These are phyloP conservation scores for Etheostoma spectabile DNA, from an alignment of 2,113 vertebrate species.

Conservation along the genomic window DNA sequence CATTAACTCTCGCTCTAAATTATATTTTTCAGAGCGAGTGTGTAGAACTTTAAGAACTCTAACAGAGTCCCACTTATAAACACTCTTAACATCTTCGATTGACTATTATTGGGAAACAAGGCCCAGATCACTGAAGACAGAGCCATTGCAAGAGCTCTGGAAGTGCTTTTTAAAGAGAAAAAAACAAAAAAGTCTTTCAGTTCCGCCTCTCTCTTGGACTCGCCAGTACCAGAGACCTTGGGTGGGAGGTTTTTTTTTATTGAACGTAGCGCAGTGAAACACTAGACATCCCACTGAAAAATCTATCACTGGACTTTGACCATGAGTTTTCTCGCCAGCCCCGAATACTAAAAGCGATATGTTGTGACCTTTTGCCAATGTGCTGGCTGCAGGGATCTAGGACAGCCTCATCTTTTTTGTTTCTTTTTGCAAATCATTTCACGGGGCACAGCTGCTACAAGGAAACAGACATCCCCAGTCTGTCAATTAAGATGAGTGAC, in stretches of 20 bases:
- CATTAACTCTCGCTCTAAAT: neutral
- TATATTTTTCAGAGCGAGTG: neutral
- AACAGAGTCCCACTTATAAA: slow-evolving; percentile 3
- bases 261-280: slow-evolving; percentile 52
- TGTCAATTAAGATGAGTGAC: slow-evolving; percentile 78
- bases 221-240: slow-evolving; percentile 50
- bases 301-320: slow-evolving; percentile 68
- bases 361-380: slow-evolving; percentile 70
- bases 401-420: slow-evolving; percentile 8
- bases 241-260: slow-evolving; percentile 59
- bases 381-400: slow-evolving; percentile 42
- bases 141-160: slow-evolving; percentile 19
- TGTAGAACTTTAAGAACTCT: neutral
- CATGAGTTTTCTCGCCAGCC: slow-evolving; percentile 45
- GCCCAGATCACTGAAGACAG: slow-evolving; percentile 41
- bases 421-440: slow-evolving; percentile 48
- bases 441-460: slow-evolving; percentile 56
- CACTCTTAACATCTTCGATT: slow-evolving; percentile 6
- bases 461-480: slow-evolving; percentile 57
- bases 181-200: slow-evolving; percentile 42
- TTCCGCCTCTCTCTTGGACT: slow-evolving; percentile 19
- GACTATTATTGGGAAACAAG: neutral
- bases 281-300: slow-evolving; percentile 59
- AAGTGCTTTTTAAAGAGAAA: slow-evolving; percentile 41
- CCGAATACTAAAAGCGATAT: slow-evolving; percentile 61